Base-by-base conservation (phyloP, 2,888 invertebrate species). In the Teleiodes luculella region DNA sequence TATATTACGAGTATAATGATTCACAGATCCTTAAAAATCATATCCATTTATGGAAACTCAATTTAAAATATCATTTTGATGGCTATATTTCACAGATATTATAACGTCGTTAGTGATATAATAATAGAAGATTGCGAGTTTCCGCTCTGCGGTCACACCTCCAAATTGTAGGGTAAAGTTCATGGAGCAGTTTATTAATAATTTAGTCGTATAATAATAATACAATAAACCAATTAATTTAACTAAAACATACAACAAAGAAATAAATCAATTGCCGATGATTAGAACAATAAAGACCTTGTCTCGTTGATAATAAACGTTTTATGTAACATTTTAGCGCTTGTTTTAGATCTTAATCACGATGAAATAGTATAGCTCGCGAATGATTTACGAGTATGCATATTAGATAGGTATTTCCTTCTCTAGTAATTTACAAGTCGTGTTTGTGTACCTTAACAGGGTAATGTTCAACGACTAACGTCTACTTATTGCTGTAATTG, bases 361-460 rank as follows among this genome's bases (percentile, higher is more conserved):
- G 5, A 28, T 43, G 13, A n/a, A 43, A 43, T 43, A 7, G n/a
- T 16, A 31, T 46, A 31, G 14, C 31, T 46, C 13, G 30, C 14
- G 10, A n/a, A 33, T 47, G 35, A 47, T 47, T 48, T 48, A 48
- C 48, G 48, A 35, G 20, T 48, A 20, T 48, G 48, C 13, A 48
- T 48, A 48, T 48, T 14, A 47, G 46, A 16, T 33, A 47, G 46
- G 10, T 33, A 41, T 43, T 43, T 28, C 28, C 43, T 28, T 43
- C 24, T 43, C 10, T 28, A 43, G 14, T 20, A 43, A 43, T 24
- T 43, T 43, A 43, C 28, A 43, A 43, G 43, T 43, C 43, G 7
- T n/a, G n/a, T 11, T 43, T 43, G 24, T 24, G 24, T 43, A 43
- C 28, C 43, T 28, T 43, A 43, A 43, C 28, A 43, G 43, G 43